Evolutionary conservation across 2,797 vertebrate species (phyloP), one percentile per base, ranked within the genome.

Genomic region (Ptychadena robeensis): DNA sequence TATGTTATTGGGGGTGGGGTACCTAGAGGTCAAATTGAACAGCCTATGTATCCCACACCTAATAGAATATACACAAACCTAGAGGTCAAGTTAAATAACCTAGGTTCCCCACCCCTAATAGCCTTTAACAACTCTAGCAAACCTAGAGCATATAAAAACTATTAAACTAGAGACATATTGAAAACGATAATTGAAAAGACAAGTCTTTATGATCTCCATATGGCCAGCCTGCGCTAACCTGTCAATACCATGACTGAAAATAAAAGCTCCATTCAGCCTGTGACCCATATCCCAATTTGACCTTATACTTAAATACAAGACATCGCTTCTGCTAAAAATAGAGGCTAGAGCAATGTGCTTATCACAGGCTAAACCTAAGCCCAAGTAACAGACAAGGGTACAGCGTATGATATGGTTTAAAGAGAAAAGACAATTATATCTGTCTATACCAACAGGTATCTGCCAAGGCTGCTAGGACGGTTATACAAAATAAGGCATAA

Each of bases 231-330:
- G 18, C 44, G 11, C 57, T 18, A 10, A 28, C n/a, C 37, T 32
- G 8, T 18, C 18, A 67, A 38, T 31, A 64, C 34, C n/a, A 7
- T 48, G 11, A 11, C 40, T 53, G 30, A 9, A 68, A 53, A 37
- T 37, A 32, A 15, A 57, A n/a, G 34, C 70, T 73, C 30, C 18
- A 34, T 44, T 11, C 9, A 66, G 57, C 9, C 38, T 22, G 48
- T 61, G 69, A 83, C 76, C 61, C 59, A 68, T 59, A 80, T 75
- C 78, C 78, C 66, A 30, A 81, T 30, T 3, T 76, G 72, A 85
- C 83, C 78, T 80, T 44, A 80, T 37, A 70, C 77, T 85, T 79
- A 79, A 82, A 67, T 64, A 80, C 34, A 65, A 53, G 76, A 73
- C 72, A 69, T 71, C 9, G 38, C 14, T 15, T n/a, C 0, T 12